phyloP scores from a whole-genome alignment of 2,113 vertebrate species.

The Theristicus caerulescens region DNA sequence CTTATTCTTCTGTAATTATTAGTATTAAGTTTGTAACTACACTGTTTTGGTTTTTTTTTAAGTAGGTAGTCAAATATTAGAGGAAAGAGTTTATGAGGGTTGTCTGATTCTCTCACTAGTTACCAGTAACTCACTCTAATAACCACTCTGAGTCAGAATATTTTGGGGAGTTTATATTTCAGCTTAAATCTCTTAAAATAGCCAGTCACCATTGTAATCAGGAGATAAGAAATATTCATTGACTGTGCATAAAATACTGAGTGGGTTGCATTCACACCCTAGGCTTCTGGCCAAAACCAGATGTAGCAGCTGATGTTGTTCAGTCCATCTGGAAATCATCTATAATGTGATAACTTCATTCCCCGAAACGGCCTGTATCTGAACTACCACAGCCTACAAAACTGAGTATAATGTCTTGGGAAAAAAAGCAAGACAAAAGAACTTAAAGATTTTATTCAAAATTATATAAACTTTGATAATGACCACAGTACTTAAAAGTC shows the following conservation, averaged over 20 bases:
- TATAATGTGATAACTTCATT: neutral
- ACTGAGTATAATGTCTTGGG: neutral
- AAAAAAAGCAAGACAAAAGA: neutral
- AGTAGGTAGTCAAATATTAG: neutral
- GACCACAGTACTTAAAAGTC: neutral
- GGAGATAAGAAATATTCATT: neutral
- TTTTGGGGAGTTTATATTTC: neutral
- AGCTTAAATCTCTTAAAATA: neutral
- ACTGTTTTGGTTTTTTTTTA: neutral
- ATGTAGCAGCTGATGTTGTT: conserved; percentile 11
- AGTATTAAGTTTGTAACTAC: neutral
- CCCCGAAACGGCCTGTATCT: neutral
- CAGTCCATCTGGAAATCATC: neutral
- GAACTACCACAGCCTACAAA: neutral
- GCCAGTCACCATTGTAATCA: neutral
- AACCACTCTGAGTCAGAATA: neutral
- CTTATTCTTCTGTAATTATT: neutral
- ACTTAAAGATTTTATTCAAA: neutral
- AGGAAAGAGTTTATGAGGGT: neutral
- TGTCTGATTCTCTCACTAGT: neutral
- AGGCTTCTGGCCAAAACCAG: conserved; percentile 24
- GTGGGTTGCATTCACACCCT: neutral
- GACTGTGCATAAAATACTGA: neutral
- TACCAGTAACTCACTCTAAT: neutral
- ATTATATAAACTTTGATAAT: neutral